Evolutionary conservation across 2,797 vertebrate species (phyloP), one percentile per base, ranked within the genome.

Genomic region (Garrulus glandarius): DNA sequence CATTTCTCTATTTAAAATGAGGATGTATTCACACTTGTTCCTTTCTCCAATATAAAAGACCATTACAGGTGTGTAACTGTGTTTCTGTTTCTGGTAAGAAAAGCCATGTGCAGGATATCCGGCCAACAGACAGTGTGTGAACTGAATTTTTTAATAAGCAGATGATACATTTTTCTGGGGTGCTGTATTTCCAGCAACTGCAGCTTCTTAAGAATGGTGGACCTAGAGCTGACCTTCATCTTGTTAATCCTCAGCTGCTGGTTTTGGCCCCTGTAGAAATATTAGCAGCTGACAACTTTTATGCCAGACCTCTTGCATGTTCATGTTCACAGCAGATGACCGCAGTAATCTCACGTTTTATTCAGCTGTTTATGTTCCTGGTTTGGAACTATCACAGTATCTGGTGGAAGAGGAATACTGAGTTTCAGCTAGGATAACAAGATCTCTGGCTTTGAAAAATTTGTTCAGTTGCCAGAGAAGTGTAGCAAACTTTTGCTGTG

Each of bases 211-310:
- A 77, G 87, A 92, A 75, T 30, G 26, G 46, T 49, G 32, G 24
- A 70, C 10, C 41, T 56, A 32, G 44, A 53, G 5, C 52, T 80
- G 37, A 34, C n/a, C 34, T 94, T 92, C 77, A 46, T 49, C 16
- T 44, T 80, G 50, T 24, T 95, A 95, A 95, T 94, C 67, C 41
- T 83, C 93, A 93, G 84, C 84, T 97, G 91, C 70, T 94, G 71
- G 2, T 53, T 91, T 94, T 91, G 70, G 71, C 37, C 19, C 22
- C 64, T 55, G 69, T 18, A 41, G 71, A 91, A 93, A 47, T 52
- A 49, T 21, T 52, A 82, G 56, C 70, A 89, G 86, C 88, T 95
- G 88, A 74, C 47, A 87, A 5, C 14, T 32, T 72, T 76, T 67
- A 72, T 84, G 47, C 52, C 55, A 78, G 60, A 52, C 22, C 20